phyloP scores from a whole-genome alignment of 1,140 invertebrate genomes.

The Stegodyphus mimosarum region DNA sequence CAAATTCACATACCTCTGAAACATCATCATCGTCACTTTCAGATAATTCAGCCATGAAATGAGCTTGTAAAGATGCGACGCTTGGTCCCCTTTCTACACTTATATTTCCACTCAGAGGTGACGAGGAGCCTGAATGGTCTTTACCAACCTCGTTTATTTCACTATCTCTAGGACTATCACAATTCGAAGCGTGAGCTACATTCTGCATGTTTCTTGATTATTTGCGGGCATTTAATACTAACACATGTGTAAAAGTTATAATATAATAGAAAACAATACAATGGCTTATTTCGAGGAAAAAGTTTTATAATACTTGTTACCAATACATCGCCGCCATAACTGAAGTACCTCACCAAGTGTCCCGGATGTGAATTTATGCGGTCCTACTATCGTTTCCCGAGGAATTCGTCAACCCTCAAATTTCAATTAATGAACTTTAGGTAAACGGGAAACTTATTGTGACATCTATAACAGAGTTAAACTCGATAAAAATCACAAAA shows the following conservation, averaged over 20 bases:
- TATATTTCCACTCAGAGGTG: slow-evolving; percentile 62
- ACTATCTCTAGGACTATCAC: slow-evolving; percentile 76
- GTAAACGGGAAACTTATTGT: too few species aligned
- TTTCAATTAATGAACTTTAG: background rate
- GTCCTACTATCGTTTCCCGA: slow-evolving; percentile 34
- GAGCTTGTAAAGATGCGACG: slow-evolving; percentile 79
- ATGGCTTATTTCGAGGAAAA: slow-evolving; percentile 16
- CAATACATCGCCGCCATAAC: slow-evolving; percentile 60
- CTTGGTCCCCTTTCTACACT: slow-evolving; percentile 71
- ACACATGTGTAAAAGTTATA: slow-evolving; percentile 1
- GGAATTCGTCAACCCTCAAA: slow-evolving; percentile 40
- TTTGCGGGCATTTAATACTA: slow-evolving; percentile 44
- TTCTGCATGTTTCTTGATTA: slow-evolving; percentile 79
- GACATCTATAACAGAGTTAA: too few species aligned
- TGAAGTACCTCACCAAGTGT: slow-evolving; percentile 49
- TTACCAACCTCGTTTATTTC: slow-evolving; percentile 66
- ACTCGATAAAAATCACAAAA: too few species aligned
- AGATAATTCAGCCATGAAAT: slow-evolving; percentile 88
- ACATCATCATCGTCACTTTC: slow-evolving; percentile 93
- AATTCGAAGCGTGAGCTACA: slow-evolving; percentile 79
- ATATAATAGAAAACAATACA: slow-evolving; percentile 23
- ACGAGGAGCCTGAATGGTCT: slow-evolving; percentile 62
- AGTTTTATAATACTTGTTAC: slow-evolving; percentile 38
- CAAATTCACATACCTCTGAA: slow-evolving; percentile 78
- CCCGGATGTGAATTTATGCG: slow-evolving; percentile 59